Percentiles rank a stretch among this genome's conserved stretches.
Conservation (phyloP, 2,797 vertebrate species). For the Macroramphosus scolopax region DNA sequence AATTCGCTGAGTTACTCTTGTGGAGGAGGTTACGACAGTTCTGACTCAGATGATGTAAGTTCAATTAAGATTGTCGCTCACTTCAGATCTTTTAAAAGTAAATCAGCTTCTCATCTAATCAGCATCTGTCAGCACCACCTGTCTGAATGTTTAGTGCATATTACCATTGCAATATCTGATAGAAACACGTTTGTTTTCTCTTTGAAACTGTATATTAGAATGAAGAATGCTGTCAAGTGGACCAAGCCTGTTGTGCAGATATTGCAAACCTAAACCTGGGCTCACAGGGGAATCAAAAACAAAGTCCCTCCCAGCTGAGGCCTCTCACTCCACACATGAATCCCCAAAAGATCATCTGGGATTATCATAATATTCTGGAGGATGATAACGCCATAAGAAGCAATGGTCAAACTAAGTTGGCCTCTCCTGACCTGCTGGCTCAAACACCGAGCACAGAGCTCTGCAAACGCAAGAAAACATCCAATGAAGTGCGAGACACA, state of each 20-base stretch:
- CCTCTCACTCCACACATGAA: constrained; percentile 1
- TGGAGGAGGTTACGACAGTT: constrained; percentile 64
- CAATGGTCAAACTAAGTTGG: neutral
- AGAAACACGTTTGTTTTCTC: too few species aligned
- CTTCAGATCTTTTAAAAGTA: neutral
- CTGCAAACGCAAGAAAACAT: constrained; percentile 28
- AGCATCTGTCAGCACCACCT: too few species aligned
- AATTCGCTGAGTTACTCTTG: constrained; percentile 73
- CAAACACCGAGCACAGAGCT: constrained; percentile 1
- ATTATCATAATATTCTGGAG: neutral
- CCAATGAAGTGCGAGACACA: constrained; percentile 40
- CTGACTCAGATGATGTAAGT: constrained; percentile 78
- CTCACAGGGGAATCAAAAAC: constrained; percentile 6
- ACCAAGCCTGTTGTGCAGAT: constrained; percentile 14
- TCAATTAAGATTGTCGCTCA: neutral
- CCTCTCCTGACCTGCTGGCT: constrained; percentile 15
- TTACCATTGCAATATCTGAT: too few species aligned
- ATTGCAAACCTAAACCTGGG: neutral
- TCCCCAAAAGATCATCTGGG: constrained; percentile 1
- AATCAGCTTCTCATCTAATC: too few species aligned
- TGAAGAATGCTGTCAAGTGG: constrained; percentile 21
- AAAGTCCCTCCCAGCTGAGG: neutral
- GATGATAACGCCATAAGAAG: neutral
- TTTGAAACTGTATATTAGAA: constrained; percentile 40
- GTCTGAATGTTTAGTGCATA: too few species aligned